These are phyloP conservation scores for Phrixothrix hirtus DNA, from an alignment of 2,888 invertebrate genomes.

Conservation along the genomic window DNA sequence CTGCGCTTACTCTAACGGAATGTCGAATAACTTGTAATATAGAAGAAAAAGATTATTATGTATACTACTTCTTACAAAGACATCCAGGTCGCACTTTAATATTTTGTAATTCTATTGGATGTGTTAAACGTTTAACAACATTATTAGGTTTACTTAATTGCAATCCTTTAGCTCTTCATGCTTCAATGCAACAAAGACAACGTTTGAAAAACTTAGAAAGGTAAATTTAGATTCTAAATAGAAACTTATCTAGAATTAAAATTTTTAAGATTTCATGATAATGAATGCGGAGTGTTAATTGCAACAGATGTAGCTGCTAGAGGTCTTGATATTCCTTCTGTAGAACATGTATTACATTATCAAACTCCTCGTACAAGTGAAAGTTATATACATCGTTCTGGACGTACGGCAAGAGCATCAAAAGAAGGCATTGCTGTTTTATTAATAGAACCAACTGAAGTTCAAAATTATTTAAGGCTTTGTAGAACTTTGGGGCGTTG, in stretches of 20 bases:
- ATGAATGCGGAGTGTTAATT: conserved; percentile 75
- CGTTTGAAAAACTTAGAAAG: conserved; percentile 91
- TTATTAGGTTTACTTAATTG: conserved; percentile 72
- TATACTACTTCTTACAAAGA: conserved; percentile 85
- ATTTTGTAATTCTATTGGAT: conserved; percentile 93
- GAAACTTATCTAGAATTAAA: no score
- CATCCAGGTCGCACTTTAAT: conserved; percentile 91
- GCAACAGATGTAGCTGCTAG: conserved; percentile 98
- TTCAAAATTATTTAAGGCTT: conserved; percentile 76
- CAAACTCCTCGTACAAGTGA: conserved; percentile 93
- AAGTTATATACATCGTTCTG: conserved; percentile 96
- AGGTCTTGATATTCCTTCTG: conserved; percentile 91
- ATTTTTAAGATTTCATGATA: conserved; percentile 76
- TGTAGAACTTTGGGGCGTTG: conserved; percentile 84
- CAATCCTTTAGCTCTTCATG: conserved; percentile 77
- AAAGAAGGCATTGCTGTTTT: conserved; percentile 89
- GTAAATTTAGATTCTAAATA: conserved; percentile 51
- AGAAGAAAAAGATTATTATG: conserved; percentile 86
- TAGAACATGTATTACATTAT: conserved; percentile 96
- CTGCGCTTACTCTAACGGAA: conserved; percentile 82
- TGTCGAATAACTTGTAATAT: conserved; percentile 77
- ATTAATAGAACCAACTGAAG: conserved; percentile 87
- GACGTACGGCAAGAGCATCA: conserved; percentile 90
- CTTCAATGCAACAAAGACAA: conserved; percentile 92
- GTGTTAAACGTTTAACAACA: conserved; percentile 78